Evolutionary conservation across 2,888 invertebrate genomes (phyloP), one percentile per base, ranked within the genome.

Genomic region (Gisinianus flammeolus): DNA sequence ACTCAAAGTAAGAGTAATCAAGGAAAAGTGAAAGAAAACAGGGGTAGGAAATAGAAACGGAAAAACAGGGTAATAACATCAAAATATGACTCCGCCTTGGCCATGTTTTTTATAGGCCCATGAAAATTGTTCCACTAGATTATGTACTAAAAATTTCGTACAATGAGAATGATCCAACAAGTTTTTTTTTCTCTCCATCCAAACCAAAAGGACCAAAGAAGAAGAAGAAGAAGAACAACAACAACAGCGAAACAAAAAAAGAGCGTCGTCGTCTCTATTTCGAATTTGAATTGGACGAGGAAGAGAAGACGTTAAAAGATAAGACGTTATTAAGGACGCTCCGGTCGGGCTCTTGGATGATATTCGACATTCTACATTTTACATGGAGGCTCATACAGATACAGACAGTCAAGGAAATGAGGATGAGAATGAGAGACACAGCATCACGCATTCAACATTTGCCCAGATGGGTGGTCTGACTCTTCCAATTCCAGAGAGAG

Each of bases 391-490:
- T 66, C 30, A 66, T 26, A 66, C 31, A 12, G 10, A 26, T 26
- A 26, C 28, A 66, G 30, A 30, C 30, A 64, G 66, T 30, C 30
- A 35, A 44, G 33, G n/a, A 24, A 5, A 69, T n/a, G 69, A 33
- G n/a, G 31, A 67, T 67, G 67, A 67, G 33, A 67, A 67, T 33
- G 67, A 67, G 31, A 67, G 16, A 31, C 35, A 33, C 69, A 69
- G 24, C 72, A 72, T 72, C 30, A 28, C 31, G 66, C 66, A 66
- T 66, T 66, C 66, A 66, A 66, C 31, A 54, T 58, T 72, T 70
- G 52, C n/a, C 72, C 62, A 54, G 58, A 72, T 72, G 72, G 72
- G 72, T 72, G 72, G 72, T 72, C 72, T 26, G 56, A 30, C 30
- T 66, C 66, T 66, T 66, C 66, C 8, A 66, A 28, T 26, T 19